Conservation (phyloP, 2,888 invertebrate species). For the Protula sp. region DNA sequence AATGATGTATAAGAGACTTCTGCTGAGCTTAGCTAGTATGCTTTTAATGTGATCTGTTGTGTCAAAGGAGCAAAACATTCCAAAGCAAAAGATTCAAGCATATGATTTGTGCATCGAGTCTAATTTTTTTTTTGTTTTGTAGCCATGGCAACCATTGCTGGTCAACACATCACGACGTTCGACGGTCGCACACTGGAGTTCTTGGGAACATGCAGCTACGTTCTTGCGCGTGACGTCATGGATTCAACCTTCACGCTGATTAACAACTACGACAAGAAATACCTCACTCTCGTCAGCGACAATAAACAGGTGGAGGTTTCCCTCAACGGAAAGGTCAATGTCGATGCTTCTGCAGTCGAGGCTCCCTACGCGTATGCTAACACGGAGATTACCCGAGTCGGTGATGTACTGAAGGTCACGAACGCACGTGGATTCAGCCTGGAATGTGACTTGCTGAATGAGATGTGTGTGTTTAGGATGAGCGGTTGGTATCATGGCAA, state of each 20-base stretch:
- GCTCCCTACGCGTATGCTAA: slow-evolving; percentile 61
- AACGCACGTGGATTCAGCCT: slow-evolving; percentile 54
- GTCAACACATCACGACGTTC: slow-evolving; percentile 79
- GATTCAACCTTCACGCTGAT: slow-evolving; percentile 75
- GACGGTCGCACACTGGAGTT: slow-evolving; percentile 74
- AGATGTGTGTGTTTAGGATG: slow-evolving; percentile 67
- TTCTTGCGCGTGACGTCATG: slow-evolving; percentile 76
- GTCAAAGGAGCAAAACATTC: no score
- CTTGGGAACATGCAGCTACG: slow-evolving; percentile 70
- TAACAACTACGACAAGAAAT: slow-evolving; percentile 61
- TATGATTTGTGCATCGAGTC: background rate
- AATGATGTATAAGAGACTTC: no score
- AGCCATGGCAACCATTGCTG: slow-evolving; percentile 80
- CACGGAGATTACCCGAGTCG: slow-evolving; percentile 47
- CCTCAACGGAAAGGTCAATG: slow-evolving; percentile 7
- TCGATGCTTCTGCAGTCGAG: slow-evolving; percentile 52
- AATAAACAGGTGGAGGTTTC: slow-evolving; percentile 38
- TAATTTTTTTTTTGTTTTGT: slow-evolving; percentile 27
- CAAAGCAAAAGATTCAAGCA: no score
- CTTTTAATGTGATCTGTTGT: no score
- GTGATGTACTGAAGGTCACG: slow-evolving; percentile 45
- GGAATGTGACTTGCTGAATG: slow-evolving; percentile 50
- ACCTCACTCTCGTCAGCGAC: slow-evolving; percentile 33
- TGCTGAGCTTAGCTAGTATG: no score
- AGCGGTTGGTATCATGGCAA: slow-evolving; percentile 80